Conservation (phyloP, 2,797 vertebrate species). For the Aeoliscus strigatus region DNA sequence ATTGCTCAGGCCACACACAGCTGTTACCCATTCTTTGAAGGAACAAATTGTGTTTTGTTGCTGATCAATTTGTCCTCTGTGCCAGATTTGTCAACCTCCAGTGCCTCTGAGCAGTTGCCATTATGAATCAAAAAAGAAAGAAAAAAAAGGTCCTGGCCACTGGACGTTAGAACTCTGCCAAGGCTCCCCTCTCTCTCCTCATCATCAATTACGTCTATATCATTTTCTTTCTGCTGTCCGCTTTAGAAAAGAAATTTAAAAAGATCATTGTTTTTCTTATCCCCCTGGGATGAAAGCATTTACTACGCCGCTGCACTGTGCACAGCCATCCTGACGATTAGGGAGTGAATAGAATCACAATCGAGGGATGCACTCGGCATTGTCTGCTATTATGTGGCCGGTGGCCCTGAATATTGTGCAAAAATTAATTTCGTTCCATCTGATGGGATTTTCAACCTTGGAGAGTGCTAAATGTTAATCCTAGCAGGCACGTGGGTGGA, state of each 20-base stretch:
- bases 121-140: constrained; percentile 43
- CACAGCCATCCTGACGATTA: constrained; percentile 64
- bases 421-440: constrained; percentile 68
- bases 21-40: constrained; percentile 54
- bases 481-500: constrained; percentile 43
- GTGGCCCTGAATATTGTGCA: constrained; percentile 64
- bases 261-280: constrained; percentile 72
- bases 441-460: constrained; percentile 70
- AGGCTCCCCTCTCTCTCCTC: constrained; percentile 53
- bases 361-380: constrained; percentile 59
- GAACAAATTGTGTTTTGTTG: constrained; percentile 61
- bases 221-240: constrained; percentile 62
- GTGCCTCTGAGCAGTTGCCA: constrained; percentile 51
- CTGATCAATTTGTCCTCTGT: constrained; percentile 67
- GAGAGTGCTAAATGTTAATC: constrained; percentile 62
- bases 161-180: constrained; percentile 56
- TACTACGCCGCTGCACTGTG: constrained; percentile 48
- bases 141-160: constrained; percentile 31
- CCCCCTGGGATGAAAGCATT: constrained; percentile 69
- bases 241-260: constrained; percentile 71
- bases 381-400: constrained; percentile 65
- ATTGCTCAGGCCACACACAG: constrained; percentile 54
- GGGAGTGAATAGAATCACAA: constrained; percentile 64
- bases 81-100: constrained; percentile 67
- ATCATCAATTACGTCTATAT: constrained; percentile 74